These are phyloP conservation scores for Aselliscus stoliczkanus DNA, from an alignment of 2,797 vertebrate genomes.

Conservation along the genomic window DNA sequence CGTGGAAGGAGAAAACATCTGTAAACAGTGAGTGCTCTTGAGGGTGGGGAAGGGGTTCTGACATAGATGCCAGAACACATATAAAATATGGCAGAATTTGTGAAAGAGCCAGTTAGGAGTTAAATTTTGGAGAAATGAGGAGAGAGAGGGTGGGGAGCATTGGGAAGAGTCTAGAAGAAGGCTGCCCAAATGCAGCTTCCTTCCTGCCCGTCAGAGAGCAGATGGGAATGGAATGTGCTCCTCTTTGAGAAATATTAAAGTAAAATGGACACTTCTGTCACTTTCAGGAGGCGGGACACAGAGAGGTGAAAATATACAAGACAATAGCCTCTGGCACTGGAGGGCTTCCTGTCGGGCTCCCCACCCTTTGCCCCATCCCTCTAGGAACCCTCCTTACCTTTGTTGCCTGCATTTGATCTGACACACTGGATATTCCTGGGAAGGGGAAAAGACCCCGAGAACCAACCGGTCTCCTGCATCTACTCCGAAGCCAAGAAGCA, in stretches of 20 bases:
- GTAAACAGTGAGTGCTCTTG: background rate
- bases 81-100: background rate
- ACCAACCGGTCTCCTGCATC: slow-evolving; percentile 65
- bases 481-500: slow-evolving; percentile 67
- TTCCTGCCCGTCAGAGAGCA: background rate
- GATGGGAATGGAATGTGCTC: background rate
- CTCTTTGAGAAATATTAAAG: background rate
- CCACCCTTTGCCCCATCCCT: background rate
- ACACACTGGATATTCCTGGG: slow-evolving; percentile 69
- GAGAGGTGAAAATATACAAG: slow-evolving; percentile 47
- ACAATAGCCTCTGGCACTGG: slow-evolving; percentile 48
- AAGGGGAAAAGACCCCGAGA: slow-evolving; percentile 52
- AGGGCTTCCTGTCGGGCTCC: background rate
- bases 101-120: background rate
- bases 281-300: background rate
- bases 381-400: slow-evolving; percentile 52
- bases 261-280: slow-evolving; percentile 17
- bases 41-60: background rate
- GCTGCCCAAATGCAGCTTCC: background rate
- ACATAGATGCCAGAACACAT: background rate
- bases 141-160: background rate
- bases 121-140: background rate
- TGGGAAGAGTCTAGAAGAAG: background rate
- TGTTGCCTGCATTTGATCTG: slow-evolving; percentile 65
- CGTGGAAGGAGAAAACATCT: background rate